phyloP scores from a whole-genome alignment of 2,888 invertebrate genomes.

The Nipponacmea schrenckii region DNA sequence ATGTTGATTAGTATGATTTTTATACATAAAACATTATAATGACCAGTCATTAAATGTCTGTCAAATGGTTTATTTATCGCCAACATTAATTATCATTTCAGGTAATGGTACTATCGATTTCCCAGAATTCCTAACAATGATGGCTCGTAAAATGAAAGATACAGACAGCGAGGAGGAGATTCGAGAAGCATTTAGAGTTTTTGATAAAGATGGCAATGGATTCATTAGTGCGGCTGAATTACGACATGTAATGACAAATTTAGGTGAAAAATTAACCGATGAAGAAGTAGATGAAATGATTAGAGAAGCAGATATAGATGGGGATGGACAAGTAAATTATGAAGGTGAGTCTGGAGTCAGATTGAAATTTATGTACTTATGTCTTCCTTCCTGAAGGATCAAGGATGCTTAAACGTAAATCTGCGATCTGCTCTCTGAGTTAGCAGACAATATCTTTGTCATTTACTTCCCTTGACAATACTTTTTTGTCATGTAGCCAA shows the following conservation, averaged over 20 bases:
- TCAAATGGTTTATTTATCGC: too few relatives aligned
- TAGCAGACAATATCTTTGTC: too few relatives aligned
- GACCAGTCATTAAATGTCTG: too few relatives aligned
- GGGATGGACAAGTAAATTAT: constrained; percentile 52
- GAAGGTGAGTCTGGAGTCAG: constrained; percentile 70
- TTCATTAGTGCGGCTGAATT: constrained; percentile 99
- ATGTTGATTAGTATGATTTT: too few relatives aligned
- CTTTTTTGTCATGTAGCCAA: too few relatives aligned
- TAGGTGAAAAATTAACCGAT: constrained; percentile 99
- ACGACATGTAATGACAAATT: constrained; percentile 97
- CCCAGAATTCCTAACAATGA: constrained; percentile 99
- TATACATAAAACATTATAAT: too few relatives aligned
- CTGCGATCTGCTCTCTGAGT: too few relatives aligned
- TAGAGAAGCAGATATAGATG: constrained; percentile 97
- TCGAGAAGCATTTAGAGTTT: constrained; percentile 97
- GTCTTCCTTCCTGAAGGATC: too few relatives aligned
- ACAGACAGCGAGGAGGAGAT: constrained; percentile 23
- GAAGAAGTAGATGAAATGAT: constrained; percentile 99
- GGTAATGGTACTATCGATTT: constrained; percentile 98
- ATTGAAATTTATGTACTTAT: too few relatives aligned
- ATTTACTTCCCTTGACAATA: too few relatives aligned
- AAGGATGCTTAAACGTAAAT: too few relatives aligned
- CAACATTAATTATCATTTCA: constrained; percentile 62
- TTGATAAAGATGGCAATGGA: constrained; percentile 99
- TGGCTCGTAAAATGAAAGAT: constrained; percentile 70